Evolutionary conservation across 2,113 vertebrate genomes (phyloP), one percentile per base, ranked within the genome.

Genomic region (Centropus unirufus): DNA sequence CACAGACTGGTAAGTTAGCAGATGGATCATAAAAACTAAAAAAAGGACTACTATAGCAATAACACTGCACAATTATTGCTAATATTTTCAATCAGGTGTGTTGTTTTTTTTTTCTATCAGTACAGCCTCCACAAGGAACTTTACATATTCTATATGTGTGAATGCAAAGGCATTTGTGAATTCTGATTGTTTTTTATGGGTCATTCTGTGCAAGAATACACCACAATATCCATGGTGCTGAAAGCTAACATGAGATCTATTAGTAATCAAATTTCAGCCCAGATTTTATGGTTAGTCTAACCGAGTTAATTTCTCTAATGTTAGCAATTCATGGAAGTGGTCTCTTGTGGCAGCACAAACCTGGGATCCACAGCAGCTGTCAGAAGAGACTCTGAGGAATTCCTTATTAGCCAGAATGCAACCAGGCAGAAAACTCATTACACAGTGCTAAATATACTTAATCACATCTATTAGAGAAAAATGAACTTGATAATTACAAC

Each of bases 341-440:
- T 98, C 97, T 98, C 97, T 75, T 59, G 98, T 90, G 97, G 95
- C 97, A 81, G 67, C 61, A 29, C 92, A 96, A 97, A 95, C 97
- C 97, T 98, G 98, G 98, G 98, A 98, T 97, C 97, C 89, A 83
- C 95, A 93, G 98, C 98, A 98, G 98, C 98, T 98, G 98, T 98
- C 98, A 98, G 97, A 95, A 97, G 94, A 85, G 97, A 96, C 97
- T 97, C 98, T 86, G 78, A 98, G 98, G 98, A 98, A 98, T 98
- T 98, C 98, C 98, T 99, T 98, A 99, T 99, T 99, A 99, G 98
- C 98, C 98, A 98, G 98, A 98, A 99, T 96, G 98, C 99, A 99
- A 98, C 98, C 98, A 99, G 98, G 99, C 99, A 99, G 99, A 99
- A 99, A 99, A 99, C 98, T 99, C 99, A 99, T 99, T 99, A 99